Evolutionary conservation across 2,888 invertebrate genomes (phyloP), one percentile per base, ranked within the genome.

Genomic region (Tetragonula carbonaria): DNA sequence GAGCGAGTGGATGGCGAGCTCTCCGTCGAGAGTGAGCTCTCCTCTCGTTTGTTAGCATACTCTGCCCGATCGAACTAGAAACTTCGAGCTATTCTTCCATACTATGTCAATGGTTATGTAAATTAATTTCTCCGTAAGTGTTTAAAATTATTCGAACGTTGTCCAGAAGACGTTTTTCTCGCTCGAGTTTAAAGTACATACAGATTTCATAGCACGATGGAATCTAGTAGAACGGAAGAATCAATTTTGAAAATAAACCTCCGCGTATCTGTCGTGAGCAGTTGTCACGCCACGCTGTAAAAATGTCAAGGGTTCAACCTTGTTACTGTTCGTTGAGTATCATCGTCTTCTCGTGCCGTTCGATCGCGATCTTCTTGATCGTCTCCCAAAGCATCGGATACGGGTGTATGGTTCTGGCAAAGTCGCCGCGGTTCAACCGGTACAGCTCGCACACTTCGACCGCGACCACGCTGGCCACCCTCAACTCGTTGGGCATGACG

Each of bases 391-490:
- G 86, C 91, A 94, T 92, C 0, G 94, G 94, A 87, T 94, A 94
- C 5, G 94, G 94, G 85, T 94, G 93, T 85, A 94, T 93, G 38
- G 93, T 94, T 63, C 93, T 91, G 11, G 90, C 90, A 53, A 95
- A 95, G 87, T 94, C 94, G 1, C 84, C 92, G 55, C 94, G 92
- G 67, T 93, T 92, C 18, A 95, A 88, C 51, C 94, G 92, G 80
- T 95, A 95, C 67, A 95, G 87, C 78, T 95, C 94, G 90, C 95
- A 95, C n/a, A 91, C 89, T 74, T 94, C 94, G 4, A 95, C 93
- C 0, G 95, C 95, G 8, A 95, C 91, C 2, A 95, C 95, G 65
- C 93, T 94, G 1, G 95, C 95, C 2, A 94, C 94, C 73, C 95
- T 90, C 28, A 90, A 88, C 55, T 93, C 92, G 38, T 93, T 92